Base-by-base conservation (phyloP, 2,888 invertebrate species). In the Argyra leucocephala region DNA sequence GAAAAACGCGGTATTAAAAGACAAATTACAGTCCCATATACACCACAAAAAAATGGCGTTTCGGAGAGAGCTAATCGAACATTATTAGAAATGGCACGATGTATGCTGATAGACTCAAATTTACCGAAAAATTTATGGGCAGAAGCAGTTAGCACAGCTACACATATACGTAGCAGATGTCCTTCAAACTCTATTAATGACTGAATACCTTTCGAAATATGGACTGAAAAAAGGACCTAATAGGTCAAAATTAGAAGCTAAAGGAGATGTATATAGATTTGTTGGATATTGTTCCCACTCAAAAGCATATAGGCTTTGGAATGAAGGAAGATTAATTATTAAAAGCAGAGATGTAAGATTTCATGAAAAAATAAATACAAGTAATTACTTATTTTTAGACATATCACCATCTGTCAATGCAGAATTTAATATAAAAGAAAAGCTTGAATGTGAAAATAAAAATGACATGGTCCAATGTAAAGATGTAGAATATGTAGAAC, bases 11-110 rank as follows among this genome's bases (percentile, higher is more conserved):
- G 67, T 7, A 70, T 69, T 21, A 65, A 65, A 23, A 61, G 67
- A 31, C 67, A 70, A 62, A 21, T 66, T 9, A 66, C 66, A 22
- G 66, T 64, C 1, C 57, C 61, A 18, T 68, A 69, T 62, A 68
- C 66, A 21, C 68, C 68, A 9, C 67, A 70, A 31, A 67, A 69
- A 23, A 70, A 70, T 63, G 68, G 69, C 10, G 64, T 68, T 3
- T 66, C 70, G 3, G 69, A 70, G 65, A 61, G 68, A 26, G 64
- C 66, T 22, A 70, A 69, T 61, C 63, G 67, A 1, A 69, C 66
- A n/a, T 37, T 68, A 60, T 62, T 74, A 10, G 73, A 75, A 62
- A 70, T 70, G 66, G 73, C 74, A 3, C 67, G 75, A 5, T 68
- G 71, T 6, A 72, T 76, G 70, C 58, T 77, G 24, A 57, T 71